Evolutionary conservation across 1,140 invertebrate genomes (phyloP).

Genomic region (Lasioglossum baleicum): DNA sequence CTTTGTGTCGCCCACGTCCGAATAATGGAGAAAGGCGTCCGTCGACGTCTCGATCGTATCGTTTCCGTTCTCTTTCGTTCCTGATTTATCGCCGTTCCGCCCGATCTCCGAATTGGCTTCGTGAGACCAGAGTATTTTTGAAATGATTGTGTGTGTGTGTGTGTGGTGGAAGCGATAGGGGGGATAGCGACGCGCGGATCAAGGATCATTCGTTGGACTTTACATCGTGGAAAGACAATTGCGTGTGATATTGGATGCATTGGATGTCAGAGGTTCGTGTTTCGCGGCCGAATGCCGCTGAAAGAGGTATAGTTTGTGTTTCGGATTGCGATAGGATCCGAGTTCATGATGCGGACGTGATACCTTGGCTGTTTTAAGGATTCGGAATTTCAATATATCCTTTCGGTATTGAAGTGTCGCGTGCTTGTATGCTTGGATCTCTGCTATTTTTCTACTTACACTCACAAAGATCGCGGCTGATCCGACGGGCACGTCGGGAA

Average conservation of each 20-base stretch:
- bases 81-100: conserved; percentile 17
- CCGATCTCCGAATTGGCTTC: conserved; percentile 4
- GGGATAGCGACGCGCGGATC: conserved; percentile 1
- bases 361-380: background rate
- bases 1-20: background rate
- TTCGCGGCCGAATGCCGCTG: too few relatives aligned
- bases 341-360: background rate
- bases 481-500: too few relatives aligned
- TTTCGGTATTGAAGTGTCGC: background rate
- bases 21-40: conserved; percentile 24
- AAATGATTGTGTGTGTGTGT: background rate
- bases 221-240: conserved; percentile 9
- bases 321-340: background rate
- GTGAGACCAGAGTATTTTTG: conserved; percentile 14
- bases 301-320: background rate
- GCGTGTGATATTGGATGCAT: conserved; percentile 1
- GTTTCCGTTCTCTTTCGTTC: conserved; percentile 18
- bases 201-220: conserved; percentile 11
- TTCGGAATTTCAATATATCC: conserved; percentile 1
- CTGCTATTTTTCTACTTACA: background rate
- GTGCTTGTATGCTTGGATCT: background rate
- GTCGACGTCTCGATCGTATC: conserved; percentile 32
- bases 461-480: too few relatives aligned
- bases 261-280: background rate
- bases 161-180: too few relatives aligned